Conservation (phyloP, 2,113 vertebrate species). For the Ornithorhynchus anatinus region DNA sequence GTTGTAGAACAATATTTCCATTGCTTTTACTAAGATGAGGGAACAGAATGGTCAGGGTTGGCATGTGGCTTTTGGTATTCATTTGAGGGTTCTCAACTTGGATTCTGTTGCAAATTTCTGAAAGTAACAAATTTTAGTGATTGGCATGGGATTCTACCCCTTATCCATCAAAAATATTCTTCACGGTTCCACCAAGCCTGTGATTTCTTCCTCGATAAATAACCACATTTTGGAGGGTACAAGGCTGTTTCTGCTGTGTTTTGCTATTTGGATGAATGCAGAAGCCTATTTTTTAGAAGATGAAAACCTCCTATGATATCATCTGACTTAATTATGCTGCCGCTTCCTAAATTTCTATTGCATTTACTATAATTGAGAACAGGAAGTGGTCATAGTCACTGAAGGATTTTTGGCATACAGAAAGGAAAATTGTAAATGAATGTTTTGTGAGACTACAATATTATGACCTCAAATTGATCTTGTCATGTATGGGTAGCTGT, state of each 20-base stretch:
- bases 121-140: background rate
- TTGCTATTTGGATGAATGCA: background rate
- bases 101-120: background rate
- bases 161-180: background rate
- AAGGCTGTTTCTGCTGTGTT: background rate
- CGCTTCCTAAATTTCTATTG: background rate
- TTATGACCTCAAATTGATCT: conserved; percentile 44
- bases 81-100: background rate
- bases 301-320: background rate
- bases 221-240: background rate
- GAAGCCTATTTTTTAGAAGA: conserved; percentile 19
- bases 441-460: conserved; percentile 28
- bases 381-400: background rate
- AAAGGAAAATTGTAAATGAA: conserved; percentile 19
- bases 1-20: background rate
- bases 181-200: background rate
- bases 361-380: background rate
- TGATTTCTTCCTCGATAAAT: background rate
- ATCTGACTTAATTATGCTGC: conserved; percentile 8
- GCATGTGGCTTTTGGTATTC: background rate
- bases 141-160: background rate
- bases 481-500: background rate
- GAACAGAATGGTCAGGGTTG: background rate
- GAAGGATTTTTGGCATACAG: conserved; percentile 44
- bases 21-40: background rate